Evolutionary conservation across 2,888 invertebrate species (phyloP), one percentile per base, ranked within the genome.

Genomic region (Ctena decussata): DNA sequence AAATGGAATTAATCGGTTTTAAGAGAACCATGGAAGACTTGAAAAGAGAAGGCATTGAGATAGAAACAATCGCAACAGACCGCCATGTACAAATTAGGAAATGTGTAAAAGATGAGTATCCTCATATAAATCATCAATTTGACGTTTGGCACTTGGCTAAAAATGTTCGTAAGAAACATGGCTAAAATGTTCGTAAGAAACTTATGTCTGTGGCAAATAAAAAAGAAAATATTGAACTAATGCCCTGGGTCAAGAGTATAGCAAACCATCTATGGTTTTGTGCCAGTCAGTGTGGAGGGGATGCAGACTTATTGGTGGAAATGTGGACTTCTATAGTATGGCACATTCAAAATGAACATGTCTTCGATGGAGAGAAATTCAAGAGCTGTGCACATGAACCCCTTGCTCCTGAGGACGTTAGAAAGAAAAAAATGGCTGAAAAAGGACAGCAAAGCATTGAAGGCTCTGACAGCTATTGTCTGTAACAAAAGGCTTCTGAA

Each of bases 131-230:
- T 30, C 79, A 79, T 30, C 70, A 70, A 71, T 79, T 79, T 71
- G 77, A 77, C n/a, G 69, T 39, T 1, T 77, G 77, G 69, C 77
- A 77, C 32, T 24, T 69, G 27, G 77, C 77, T 32, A 77, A 77
- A 35, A 18, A 44, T 44, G 39, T 57, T 70, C 12, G 69, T 11
- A 57, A 57, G 30, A n/a, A n/a, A n/a, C n/a, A n/a, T n/a, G n/a
- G n/a, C n/a, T n/a, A 77, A 35, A 18, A 44, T 44, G 39, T 57
- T 70, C 41, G 41, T 11, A 69, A 69, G 37, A 37, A 70, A 70
- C 24, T 37, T 5, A 39, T 37, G 5, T n/a, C 37, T n/a, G 41
- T 39, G 41, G 70, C 70, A 41, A 70, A 70, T 15, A 18, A 73
- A 41, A 73, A 73, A 18, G 73, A 30, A 24, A 39, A 21, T 49